Conservation (phyloP, 2,113 vertebrate genomes). For the Cebidichthys violaceus region DNA sequence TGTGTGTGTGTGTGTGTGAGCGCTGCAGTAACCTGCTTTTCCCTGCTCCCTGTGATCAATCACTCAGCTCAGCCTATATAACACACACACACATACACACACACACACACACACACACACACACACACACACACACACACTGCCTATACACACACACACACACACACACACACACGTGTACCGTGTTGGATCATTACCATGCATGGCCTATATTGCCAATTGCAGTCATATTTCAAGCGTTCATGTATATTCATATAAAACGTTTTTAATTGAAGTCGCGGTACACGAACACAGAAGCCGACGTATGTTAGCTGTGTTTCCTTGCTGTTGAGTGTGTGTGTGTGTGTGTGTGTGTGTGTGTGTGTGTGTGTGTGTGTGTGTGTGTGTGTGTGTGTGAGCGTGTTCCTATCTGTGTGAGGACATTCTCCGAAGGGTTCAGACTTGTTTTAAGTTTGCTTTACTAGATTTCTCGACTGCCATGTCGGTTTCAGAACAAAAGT, state of each 20-base stretch:
- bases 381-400: constrained; percentile 33
- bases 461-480: neutral
- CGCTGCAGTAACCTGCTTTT: constrained; percentile 84
- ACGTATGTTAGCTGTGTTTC: constrained; percentile 14
- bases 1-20: constrained; percentile 35
- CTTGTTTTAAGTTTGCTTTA: neutral
- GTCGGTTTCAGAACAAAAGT: neutral
- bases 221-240: constrained; percentile 39
- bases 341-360: neutral
- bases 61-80: constrained; percentile 72
- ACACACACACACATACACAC: constrained; percentile 31
- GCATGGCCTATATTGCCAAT: constrained; percentile 49
- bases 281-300: neutral
- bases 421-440: neutral
- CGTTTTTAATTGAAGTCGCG: constrained; percentile 24
- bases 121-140: constrained; percentile 50
- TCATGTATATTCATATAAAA: constrained; percentile 48
- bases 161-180: constrained; percentile 29
- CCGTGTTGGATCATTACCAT: constrained; percentile 17
- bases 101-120: constrained; percentile 49
- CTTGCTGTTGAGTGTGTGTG: neutral
- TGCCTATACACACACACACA: constrained; percentile 68
- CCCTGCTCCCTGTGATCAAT: constrained; percentile 79
- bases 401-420: constrained; percentile 9
- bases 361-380: constrained; percentile 1